phyloP scores from a whole-genome alignment of 1,140 invertebrate genomes.

The Saccostrea echinata region DNA sequence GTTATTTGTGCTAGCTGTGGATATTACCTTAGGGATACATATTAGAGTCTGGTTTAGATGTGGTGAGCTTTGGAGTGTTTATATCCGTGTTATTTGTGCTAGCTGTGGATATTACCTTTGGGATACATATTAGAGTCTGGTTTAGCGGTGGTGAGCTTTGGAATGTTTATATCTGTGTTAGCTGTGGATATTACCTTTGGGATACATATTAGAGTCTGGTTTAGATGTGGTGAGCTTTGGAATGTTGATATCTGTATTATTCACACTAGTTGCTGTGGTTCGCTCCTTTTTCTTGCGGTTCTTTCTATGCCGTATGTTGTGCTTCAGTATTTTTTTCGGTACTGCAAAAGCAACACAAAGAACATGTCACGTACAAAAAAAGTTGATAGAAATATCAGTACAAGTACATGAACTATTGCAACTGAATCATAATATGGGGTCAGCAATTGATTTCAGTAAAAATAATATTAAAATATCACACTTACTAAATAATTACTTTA shows the following conservation, averaged over 20 bases:
- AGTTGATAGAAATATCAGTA: too few species aligned
- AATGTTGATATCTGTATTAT: conserved; percentile 18
- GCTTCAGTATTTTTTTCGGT: conserved; percentile 89
- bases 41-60: too few species aligned
- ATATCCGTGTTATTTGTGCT: not conserved
- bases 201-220: conserved; percentile 15
- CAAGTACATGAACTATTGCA: too few species aligned
- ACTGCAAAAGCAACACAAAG: conserved; percentile 82
- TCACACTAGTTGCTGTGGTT: conserved; percentile 11
- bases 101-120: not conserved
- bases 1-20: conserved; percentile 14
- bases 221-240: conserved; percentile 7
- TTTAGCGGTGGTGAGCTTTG: not conserved
- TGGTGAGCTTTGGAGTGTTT: not conserved
- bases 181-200: not conserved
- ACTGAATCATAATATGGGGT: too few species aligned
- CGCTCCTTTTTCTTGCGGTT: conserved; percentile 26
- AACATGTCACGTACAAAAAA: too few species aligned
- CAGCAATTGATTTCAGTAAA: too few species aligned
- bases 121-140: not conserved
- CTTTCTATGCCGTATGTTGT: conserved; percentile 73
- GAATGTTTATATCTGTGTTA: not conserved
- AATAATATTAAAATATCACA: too few species aligned
- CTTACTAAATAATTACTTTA: too few species aligned
- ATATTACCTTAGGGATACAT: too few species aligned